These are phyloP conservation scores for Spea multiplicata DNA, from an alignment of 2,113 vertebrate genomes.

Conservation along the genomic window DNA sequence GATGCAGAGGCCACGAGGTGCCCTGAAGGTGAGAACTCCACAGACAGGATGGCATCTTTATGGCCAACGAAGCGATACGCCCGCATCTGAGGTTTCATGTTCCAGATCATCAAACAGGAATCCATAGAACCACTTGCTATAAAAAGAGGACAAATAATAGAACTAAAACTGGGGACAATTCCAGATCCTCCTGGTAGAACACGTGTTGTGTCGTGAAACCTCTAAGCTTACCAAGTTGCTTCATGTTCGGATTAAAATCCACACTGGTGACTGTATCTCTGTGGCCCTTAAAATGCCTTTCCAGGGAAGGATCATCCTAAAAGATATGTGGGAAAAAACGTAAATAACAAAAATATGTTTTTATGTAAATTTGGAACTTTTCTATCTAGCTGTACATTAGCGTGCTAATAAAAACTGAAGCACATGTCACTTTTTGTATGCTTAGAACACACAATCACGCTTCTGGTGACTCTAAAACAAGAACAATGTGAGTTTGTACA, in stretches of 20 bases:
- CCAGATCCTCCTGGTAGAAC: too few species aligned
- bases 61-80: conserved; percentile 90
- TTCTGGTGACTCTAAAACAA: neutral
- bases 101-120: conserved; percentile 92
- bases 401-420: too few species aligned
- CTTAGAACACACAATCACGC: neutral
- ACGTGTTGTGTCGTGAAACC: neutral
- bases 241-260: conserved; percentile 85
- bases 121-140: conserved; percentile 91
- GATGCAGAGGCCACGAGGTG: conserved; percentile 91
- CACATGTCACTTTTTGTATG: too few species aligned
- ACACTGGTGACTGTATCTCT: conserved; percentile 84
- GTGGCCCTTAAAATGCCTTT: conserved; percentile 91
- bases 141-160: neutral
- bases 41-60: conserved; percentile 81
- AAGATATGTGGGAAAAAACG: neutral
- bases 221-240: conserved; percentile 79
- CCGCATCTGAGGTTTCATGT: conserved; percentile 86
- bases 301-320: conserved; percentile 86
- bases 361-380: neutral
- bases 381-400: neutral
- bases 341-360: neutral
- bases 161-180: neutral
- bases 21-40: conserved; percentile 94
- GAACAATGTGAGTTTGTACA: neutral